A percentile compares a stretch with the other conserved stretches of the same genome.
phyloP scores from a whole-genome alignment of 1,140 invertebrate genomes.

The Aculops lycopersici region DNA sequence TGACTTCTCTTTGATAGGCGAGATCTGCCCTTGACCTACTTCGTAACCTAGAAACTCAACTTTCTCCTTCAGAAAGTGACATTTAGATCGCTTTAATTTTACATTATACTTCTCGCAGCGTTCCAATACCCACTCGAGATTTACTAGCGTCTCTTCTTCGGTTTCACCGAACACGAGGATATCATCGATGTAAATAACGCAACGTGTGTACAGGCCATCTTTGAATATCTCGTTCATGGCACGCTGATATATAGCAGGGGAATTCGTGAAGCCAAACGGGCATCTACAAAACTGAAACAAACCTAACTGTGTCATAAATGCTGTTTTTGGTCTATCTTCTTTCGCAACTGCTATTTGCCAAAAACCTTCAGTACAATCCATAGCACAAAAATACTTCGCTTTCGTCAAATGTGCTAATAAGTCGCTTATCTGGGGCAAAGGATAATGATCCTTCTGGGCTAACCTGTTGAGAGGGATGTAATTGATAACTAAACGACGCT shows the following conservation, averaged over 20 bases:
- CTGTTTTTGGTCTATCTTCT: constrained; percentile 10
- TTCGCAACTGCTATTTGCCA: constrained; percentile 16
- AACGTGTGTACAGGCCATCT: constrained; percentile 10
- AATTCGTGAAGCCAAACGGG: background rate
- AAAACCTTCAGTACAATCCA: constrained; percentile 20
- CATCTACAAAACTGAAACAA: background rate
- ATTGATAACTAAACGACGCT: constrained; percentile 14
- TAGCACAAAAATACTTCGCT: constrained; percentile 15
- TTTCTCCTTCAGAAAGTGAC: constrained; percentile 5
- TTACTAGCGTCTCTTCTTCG: constrained; percentile 9
- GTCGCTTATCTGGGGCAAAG: constrained; percentile 19
- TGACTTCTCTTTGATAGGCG: constrained; percentile 5
- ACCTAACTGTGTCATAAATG: constrained; percentile 1
- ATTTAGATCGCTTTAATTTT: constrained; percentile 9
- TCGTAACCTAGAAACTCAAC: constrained; percentile 8
- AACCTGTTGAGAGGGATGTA: constrained; percentile 17
- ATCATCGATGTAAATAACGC: constrained; percentile 14
- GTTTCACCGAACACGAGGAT: constrained; percentile 8
- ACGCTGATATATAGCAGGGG: background rate
- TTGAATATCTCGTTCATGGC: constrained; percentile 1
- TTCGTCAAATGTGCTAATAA: constrained; percentile 14
- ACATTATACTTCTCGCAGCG: constrained; percentile 3
- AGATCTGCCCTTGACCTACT: constrained; percentile 6
- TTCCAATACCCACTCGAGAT: constrained; percentile 5
- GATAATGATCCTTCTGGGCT: constrained; percentile 18